Evolutionary conservation across 1,140 invertebrate genomes (phyloP), one percentile per base, ranked within the genome.

Genomic region (Drosophila serrata): DNA sequence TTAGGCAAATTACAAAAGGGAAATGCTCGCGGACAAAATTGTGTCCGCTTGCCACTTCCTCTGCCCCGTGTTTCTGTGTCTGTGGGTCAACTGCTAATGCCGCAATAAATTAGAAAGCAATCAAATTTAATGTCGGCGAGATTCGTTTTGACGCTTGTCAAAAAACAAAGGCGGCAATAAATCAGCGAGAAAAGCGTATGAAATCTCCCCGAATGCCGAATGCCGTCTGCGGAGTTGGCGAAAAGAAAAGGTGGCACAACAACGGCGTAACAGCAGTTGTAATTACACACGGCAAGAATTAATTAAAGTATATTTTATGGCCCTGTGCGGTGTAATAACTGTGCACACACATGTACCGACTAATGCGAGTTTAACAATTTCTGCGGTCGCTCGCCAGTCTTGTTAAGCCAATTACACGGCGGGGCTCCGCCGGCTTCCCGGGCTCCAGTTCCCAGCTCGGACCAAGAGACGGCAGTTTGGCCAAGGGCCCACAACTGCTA

Each of bases 231-330:
- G n/a, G 60, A 76, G 57, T 79, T 70, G 81, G 63, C 57, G 63
- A 55, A 43, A 81, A 74, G 37, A 61, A 82, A 49, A 73, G 48
- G 24, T 53, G 31, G 9, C 67, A 29, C 24, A 43, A 37, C 51
- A 37, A 37, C 51, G 19, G 51, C 51, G 51, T 37, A 37, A 35
- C 27, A 61, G 62, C 39, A 56, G 55, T 63, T 72, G 85, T 78
- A 90, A 88, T 88, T 90, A 72, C 51, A 84, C 68, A 64, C 46
- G 59, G 58, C 65, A 39, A 56, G 55, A 81, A 85, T 85, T 88
- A 84, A 88, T 90, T 90, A 81, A 88, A 90, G 80, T 81, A 85
- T 88, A 76, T 73, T 88, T 88, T 85, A 88, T 75, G 77, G 85
- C 70, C 68, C 42, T 19, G 37, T 81, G 73, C 45, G 61, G 70